These are phyloP conservation scores for Sminthurinus signatus DNA, from an alignment of 1,140 invertebrate genomes.

Conservation along the genomic window DNA sequence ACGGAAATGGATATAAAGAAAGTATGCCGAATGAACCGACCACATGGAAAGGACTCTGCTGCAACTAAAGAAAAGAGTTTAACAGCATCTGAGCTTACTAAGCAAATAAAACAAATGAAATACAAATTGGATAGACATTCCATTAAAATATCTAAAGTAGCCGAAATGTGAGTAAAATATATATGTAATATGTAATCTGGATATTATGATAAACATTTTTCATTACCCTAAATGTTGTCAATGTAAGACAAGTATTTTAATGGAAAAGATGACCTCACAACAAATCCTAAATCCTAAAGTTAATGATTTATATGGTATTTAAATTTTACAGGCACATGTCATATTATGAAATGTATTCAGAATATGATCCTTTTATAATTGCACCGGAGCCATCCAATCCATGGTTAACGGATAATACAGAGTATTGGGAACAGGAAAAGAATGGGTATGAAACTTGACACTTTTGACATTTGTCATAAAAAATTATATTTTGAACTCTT, in stretches of 20 bases:
- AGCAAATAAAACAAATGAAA: conserved; percentile 61
- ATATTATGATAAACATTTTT: too few species aligned
- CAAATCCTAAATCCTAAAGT: conserved; percentile 97
- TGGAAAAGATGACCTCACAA: too few species aligned
- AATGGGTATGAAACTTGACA: conserved; percentile 69
- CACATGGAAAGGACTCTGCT: conserved; percentile 41
- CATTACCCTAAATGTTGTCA: too few species aligned
- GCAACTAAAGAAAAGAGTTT: conserved; percentile 32
- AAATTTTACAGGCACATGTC: conserved; percentile 65
- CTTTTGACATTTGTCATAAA: too few species aligned
- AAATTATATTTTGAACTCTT: too few species aligned
- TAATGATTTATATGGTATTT: conserved; percentile 76
- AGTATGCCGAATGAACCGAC: conserved; percentile 73
- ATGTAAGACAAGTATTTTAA: too few species aligned
- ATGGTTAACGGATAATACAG: conserved; percentile 91
- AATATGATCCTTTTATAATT: conserved; percentile 90
- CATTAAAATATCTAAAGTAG: conserved; percentile 94
- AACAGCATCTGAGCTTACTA: conserved; percentile 53
- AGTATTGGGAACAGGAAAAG: conserved; percentile 94
- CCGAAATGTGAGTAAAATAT: conserved; percentile 86
- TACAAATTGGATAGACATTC: conserved; percentile 77
- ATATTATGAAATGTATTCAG: conserved; percentile 93
- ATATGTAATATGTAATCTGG: too few species aligned
- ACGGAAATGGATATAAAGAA: conserved; percentile 98
- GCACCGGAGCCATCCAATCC: conserved; percentile 89